A percentile compares a stretch with the other conserved stretches of the same genome.
These are phyloP conservation scores for Monochamus alternatus DNA, from an alignment of 2,888 invertebrate genomes.

Conservation along the genomic window DNA sequence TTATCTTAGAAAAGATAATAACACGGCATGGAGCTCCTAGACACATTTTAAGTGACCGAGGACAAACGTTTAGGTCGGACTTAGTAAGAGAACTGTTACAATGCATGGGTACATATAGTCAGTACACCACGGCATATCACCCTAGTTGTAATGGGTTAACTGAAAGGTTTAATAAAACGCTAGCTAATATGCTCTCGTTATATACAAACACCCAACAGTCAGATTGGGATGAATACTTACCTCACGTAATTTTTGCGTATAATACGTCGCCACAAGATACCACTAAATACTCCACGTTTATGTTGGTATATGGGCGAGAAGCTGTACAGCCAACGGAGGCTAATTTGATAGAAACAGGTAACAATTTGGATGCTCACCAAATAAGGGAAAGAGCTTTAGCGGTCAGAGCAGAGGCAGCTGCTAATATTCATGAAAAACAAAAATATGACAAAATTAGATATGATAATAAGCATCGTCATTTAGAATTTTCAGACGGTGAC, in stretches of 20 bases:
- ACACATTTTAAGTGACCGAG: no score
- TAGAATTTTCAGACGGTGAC: not conserved
- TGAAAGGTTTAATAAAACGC: constrained; percentile 54
- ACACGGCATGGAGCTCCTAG: constrained; percentile 47
- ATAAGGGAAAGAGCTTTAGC: no score
- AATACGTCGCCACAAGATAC: no score
- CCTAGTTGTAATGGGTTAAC: constrained; percentile 37
- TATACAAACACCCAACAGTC: no score
- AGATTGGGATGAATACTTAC: no score
- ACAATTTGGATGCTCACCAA: no score
- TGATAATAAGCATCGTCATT: constrained; percentile 48
- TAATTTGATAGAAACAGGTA: no score
- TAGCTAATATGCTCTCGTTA: constrained; percentile 48
- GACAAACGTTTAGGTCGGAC: no score
- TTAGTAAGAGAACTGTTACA: constrained; percentile 50
- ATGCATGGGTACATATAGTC: constrained; percentile 46
- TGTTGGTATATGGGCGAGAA: no score
- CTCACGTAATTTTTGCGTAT: no score
- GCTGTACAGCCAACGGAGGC: no score
- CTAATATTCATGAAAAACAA: not conserved
- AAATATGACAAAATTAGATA: constrained; percentile 52
- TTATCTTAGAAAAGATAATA: constrained; percentile 47
- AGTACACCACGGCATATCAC: constrained; percentile 25
- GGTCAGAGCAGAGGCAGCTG: not conserved
- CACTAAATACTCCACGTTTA: no score